These are phyloP conservation scores for Rallus crepitans DNA, from an alignment of 2,797 vertebrate species.

Conservation along the genomic window DNA sequence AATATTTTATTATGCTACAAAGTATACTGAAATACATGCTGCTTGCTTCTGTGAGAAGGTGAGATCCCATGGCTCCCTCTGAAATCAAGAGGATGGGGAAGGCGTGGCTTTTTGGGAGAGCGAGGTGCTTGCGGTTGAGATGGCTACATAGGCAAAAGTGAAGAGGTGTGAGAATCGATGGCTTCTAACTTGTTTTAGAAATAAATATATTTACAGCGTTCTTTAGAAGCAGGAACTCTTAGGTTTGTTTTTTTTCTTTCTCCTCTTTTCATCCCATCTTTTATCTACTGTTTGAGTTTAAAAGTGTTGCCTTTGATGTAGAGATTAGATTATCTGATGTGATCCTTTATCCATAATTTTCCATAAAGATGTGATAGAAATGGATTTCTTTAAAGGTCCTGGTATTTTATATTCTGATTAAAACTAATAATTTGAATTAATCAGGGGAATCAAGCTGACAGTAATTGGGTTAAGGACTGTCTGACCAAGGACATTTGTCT, in stretches of 20 bases:
- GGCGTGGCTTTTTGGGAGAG: neutral
- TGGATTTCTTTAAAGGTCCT: conserved; percentile 4
- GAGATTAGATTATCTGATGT: neutral
- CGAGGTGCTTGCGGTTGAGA: neutral
- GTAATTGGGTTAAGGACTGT: conserved; percentile 31
- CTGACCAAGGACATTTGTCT: conserved; percentile 10
- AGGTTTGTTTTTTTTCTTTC: neutral
- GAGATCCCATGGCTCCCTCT: neutral
- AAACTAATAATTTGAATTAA: conserved; percentile 33
- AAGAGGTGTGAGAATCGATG: neutral
- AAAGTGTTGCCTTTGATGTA: neutral
- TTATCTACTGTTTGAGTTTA: neutral
- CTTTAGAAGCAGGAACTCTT: neutral
- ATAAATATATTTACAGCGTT: neutral
- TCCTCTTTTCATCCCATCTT: neutral
- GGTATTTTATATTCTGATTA: conserved; percentile 4
- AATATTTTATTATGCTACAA: conserved; percentile 6
- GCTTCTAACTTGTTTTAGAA: neutral
- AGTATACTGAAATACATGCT: neutral
- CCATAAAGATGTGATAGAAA: neutral
- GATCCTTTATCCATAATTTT: neutral
- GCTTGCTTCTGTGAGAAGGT: neutral
- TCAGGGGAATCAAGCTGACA: neutral
- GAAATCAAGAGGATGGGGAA: neutral
- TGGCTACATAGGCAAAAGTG: neutral